A percentile compares a stretch with the other conserved stretches of the same genome.
Evolutionary conservation across 1,140 invertebrate genomes (phyloP).

Genomic region (Penaeus indicus): DNA sequence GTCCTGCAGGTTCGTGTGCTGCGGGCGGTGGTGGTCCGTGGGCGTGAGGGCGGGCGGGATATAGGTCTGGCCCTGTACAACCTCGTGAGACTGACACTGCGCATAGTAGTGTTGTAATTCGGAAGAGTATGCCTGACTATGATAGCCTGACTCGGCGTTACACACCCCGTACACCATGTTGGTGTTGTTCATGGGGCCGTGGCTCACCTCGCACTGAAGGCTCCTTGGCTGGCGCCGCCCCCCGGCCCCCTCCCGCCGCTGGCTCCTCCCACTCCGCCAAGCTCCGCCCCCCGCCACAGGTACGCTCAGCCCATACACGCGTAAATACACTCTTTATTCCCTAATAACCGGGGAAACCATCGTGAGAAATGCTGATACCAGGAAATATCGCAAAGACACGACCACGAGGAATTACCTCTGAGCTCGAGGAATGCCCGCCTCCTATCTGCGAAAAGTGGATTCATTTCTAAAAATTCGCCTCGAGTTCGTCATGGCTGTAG

Average conservation of each 20-base stretch:
- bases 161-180: slow-evolving; percentile 77
- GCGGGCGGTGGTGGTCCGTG: slow-evolving; percentile 71
- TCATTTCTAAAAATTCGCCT: no score
- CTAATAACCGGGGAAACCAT: slow-evolving; percentile 15
- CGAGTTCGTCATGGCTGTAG: no score
- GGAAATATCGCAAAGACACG: not conserved
- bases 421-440: not conserved
- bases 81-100: slow-evolving; percentile 68
- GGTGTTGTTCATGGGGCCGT: slow-evolving; percentile 67
- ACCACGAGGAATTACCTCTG: not conserved
- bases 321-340: slow-evolving; percentile 22
- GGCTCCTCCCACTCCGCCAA: slow-evolving; percentile 9
- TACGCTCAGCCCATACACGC: slow-evolving; percentile 26
- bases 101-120: slow-evolving; percentile 67
- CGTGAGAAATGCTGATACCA: slow-evolving; percentile 6
- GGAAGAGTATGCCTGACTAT: slow-evolving; percentile 69
- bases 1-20: slow-evolving; percentile 64
- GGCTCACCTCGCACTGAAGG: slow-evolving; percentile 52
- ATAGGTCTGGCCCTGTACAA: slow-evolving; percentile 62
- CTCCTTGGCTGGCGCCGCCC: not conserved
- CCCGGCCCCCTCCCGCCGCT: slow-evolving; percentile 20
- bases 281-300: slow-evolving; percentile 38
- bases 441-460: no score
- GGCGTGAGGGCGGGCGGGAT: slow-evolving; percentile 70
- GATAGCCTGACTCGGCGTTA: slow-evolving; percentile 70